Evolutionary conservation across 2,888 invertebrate species (phyloP).

Genomic region (Caenorhabditis sp.): DNA sequence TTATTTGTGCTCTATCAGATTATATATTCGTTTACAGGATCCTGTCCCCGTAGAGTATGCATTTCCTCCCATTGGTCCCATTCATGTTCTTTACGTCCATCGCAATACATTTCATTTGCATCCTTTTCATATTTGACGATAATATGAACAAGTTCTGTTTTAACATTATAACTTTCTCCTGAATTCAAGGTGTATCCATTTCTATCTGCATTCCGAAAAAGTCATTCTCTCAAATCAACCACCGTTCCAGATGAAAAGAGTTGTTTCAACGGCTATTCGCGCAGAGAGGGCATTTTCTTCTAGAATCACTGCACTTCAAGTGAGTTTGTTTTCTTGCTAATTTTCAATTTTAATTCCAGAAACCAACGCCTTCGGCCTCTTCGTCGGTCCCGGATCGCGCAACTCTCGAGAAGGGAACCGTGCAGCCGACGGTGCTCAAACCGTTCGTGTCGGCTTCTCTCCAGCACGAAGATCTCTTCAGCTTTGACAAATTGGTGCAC

Average conservation of each 20-base stretch:
- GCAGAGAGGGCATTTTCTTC: conserved; percentile 34
- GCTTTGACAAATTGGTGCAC: conserved; percentile 83
- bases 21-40: too few relatives aligned
- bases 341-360: not conserved
- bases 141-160: conserved; percentile 15
- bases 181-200: too few relatives aligned
- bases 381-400: conserved; percentile 25
- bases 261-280: conserved; percentile 12
- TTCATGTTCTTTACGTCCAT: conserved; percentile 6
- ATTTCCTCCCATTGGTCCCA: too few relatives aligned
- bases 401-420: conserved; percentile 66
- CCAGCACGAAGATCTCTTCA: conserved; percentile 69
- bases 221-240: too few relatives aligned
- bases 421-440: conserved; percentile 67
- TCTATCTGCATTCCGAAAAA: too few relatives aligned
- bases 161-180: too few relatives aligned
- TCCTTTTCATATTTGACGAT: not conserved
- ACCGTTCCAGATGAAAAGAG: conserved; percentile 42
- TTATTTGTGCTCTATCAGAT: too few relatives aligned
- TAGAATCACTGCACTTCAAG: conserved; percentile 8
- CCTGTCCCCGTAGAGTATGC: too few relatives aligned
- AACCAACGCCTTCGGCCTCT: conserved; percentile 25
- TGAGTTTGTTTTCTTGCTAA: not conserved
- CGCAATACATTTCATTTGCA: conserved; percentile 32
- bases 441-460: conserved; percentile 58